Evolutionary conservation across 2,113 vertebrate genomes (phyloP), one percentile per base, ranked within the genome.

Genomic region (Balaeniceps rex): DNA sequence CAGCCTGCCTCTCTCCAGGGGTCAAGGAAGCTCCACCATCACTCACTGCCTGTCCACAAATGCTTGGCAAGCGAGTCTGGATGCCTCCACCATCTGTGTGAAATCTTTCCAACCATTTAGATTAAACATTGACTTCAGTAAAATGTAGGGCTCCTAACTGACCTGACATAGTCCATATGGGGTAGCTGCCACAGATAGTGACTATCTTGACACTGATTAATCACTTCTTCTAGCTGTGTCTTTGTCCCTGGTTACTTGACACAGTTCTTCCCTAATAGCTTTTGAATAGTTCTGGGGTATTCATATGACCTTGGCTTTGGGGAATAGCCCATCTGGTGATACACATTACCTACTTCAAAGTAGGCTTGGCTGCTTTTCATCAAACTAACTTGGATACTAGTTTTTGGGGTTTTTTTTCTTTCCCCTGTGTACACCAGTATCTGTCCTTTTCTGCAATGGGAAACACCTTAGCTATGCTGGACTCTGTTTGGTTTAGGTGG

Each of bases 201-300:
- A 94, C 94, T 96, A 8, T 65, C 93, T 31, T 92, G 96, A 95
- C 94, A 93, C 92, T 97, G 96, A 96, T 96, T 97, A 96, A 97
- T 97, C 94, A 38, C 87, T 96, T 49, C 90, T 91, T 93, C 87
- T 77, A 46, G 58, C 76, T 18, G 70, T 74, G 42, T 90, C 46
- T 91, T 93, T 96, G 78, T 97, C 96, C 94, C 96, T 77, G 46
- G 90, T 94, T 96, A 77, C 90, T 82, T 95, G 96, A 92, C 96
- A 97, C 78, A 96, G 66, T 96, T 96, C 92, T 97, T 95, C 95
- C 92, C 96, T 95, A 94, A 97, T 97, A 97, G 95, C 79, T 97
- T 90, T 95, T 83, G 82, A 93, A 46, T 63, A 80, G 88, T 95
- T 97, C 79, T 96, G 93, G 92, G 88, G 64, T 85, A 87, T 92